Conservation (phyloP, 2,888 invertebrate genomes). For the Spilarctia lutea region DNA sequence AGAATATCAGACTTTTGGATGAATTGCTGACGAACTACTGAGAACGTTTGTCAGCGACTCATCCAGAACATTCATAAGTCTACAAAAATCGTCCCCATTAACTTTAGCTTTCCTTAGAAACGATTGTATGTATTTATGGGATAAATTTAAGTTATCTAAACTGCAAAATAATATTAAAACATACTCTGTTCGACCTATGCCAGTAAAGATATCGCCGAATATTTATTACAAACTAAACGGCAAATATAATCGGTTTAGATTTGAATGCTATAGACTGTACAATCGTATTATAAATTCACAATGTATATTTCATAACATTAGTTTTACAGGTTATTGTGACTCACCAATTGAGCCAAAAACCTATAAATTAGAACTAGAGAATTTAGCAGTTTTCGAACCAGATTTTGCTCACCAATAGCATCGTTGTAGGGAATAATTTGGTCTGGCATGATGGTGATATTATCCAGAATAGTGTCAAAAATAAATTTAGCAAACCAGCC, state of each 20-base stretch:
- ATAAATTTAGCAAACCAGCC: no score
- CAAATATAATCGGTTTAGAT: not conserved
- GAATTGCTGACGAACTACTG: not conserved
- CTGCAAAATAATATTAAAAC: not conserved
- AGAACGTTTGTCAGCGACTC: not conserved
- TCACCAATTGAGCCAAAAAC: not conserved
- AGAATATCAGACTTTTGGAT: not conserved
- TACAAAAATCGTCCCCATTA: no score
- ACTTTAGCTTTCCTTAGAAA: no score
- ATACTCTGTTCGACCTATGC: not conserved
- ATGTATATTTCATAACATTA: not conserved
- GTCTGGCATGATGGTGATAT: no score
- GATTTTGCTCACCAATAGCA: no score
- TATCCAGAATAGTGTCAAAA: no score
- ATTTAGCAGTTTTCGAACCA: not conserved
- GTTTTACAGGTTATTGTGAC: not conserved
- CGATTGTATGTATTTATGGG: no score
- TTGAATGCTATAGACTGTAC: not conserved
- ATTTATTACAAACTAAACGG: not conserved
- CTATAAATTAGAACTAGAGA: not conserved
- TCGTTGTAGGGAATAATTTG: no score
- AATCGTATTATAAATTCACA: not conserved
- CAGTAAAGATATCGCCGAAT: not conserved
- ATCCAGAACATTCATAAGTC: not conserved
- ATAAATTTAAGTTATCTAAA: no score